Evolutionary conservation across 2,888 invertebrate genomes (phyloP).

Genomic region (Phytoseiulus persimilis): DNA sequence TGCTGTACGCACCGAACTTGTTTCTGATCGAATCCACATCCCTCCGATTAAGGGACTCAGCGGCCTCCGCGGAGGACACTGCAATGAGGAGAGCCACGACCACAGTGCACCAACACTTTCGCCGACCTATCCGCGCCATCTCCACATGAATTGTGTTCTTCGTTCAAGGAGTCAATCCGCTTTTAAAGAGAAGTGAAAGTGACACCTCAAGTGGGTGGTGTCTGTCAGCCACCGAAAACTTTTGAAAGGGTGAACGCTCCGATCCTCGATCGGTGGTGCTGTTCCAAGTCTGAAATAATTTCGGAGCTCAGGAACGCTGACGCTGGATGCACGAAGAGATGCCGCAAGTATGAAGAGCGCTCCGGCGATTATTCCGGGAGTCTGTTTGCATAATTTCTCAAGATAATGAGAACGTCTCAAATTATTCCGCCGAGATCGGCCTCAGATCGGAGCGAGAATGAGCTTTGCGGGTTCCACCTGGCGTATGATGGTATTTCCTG

Average conservation of each 20-base stretch:
- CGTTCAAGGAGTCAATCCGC: neutral
- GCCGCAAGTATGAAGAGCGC: too few relatives aligned
- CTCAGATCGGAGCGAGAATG: too few relatives aligned
- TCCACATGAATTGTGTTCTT: neutral
- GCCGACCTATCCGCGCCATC: neutral
- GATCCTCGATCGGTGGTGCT: neutral
- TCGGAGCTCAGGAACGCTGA: neutral
- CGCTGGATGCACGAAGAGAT: too few relatives aligned
- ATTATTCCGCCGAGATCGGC: too few relatives aligned
- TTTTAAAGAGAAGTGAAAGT: slow-evolving; percentile 5
- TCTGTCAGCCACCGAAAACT: neutral
- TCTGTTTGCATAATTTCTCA: too few relatives aligned
- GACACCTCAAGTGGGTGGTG: slow-evolving; percentile 5
- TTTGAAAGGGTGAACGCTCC: neutral
- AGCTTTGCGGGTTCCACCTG: too few relatives aligned
- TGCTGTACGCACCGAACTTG: slow-evolving; percentile 30
- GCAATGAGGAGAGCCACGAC: neutral
- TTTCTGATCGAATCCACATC: slow-evolving; percentile 27
- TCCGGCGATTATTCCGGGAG: too few relatives aligned
- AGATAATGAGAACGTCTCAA: too few relatives aligned
- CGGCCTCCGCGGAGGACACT: neutral
- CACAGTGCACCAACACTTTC: neutral
- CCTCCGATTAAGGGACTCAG: neutral
- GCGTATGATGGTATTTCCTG: too few relatives aligned
- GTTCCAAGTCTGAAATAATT: neutral